These are phyloP conservation scores for Acanthurus tractus DNA, from an alignment of 2,797 vertebrate species.

Conservation along the genomic window DNA sequence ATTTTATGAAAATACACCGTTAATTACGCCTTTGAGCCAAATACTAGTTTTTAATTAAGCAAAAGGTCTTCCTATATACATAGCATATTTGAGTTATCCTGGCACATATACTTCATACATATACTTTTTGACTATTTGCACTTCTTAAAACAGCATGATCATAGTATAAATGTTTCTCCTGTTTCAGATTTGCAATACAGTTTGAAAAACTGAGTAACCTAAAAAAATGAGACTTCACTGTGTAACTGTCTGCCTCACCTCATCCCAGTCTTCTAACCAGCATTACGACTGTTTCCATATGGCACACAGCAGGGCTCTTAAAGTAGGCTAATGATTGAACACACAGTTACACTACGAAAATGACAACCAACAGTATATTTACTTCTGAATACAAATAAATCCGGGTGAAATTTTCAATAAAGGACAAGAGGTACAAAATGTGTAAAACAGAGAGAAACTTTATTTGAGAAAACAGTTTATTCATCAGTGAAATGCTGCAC, in stretches of 20 bases:
- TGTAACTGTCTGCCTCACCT: constrained; percentile 73
- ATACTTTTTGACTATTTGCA: not conserved
- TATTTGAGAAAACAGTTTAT: constrained; percentile 65
- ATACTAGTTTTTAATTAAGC: not conserved
- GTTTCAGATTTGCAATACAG: not conserved
- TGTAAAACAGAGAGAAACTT: constrained; percentile 54
- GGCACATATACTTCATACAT: no score
- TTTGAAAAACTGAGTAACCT: constrained; percentile 31
- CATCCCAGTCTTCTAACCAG: constrained; percentile 67
- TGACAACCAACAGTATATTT: not conserved
- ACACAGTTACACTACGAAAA: constrained; percentile 10
- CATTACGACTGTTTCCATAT: constrained; percentile 75
- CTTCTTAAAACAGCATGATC: constrained; percentile 6
- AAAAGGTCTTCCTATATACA: not conserved
- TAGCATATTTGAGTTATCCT: not conserved
- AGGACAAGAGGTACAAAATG: constrained; percentile 22
- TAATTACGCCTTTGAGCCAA: not conserved
- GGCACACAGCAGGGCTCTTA: constrained; percentile 53
- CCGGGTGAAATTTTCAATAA: not conserved
- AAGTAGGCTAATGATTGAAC: constrained; percentile 45
- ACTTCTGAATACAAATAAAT: constrained; percentile 11
- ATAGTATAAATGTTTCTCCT: not conserved
- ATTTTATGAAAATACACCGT: not conserved
- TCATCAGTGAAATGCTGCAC: constrained; percentile 35
- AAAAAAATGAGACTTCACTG: constrained; percentile 43